Conservation (phyloP, 2,113 vertebrate species). For the Aramus guarauna region DNA sequence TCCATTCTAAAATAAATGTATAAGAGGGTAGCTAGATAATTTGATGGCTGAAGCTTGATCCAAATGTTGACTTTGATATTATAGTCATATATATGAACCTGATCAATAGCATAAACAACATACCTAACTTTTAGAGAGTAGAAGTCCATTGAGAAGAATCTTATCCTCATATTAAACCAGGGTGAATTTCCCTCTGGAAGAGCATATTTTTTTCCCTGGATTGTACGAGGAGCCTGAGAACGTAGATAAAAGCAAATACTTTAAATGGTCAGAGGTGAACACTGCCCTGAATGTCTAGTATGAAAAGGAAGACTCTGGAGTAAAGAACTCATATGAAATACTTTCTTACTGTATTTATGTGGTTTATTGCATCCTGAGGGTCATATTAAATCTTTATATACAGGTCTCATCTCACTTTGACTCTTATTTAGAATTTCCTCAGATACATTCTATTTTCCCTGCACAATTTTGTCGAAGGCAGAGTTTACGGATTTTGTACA, state of each 20-base stretch:
- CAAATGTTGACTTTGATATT: background rate
- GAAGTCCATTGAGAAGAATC: background rate
- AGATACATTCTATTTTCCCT: background rate
- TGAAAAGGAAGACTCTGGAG: background rate
- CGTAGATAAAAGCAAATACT: background rate
- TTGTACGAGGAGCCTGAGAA: background rate
- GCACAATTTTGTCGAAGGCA: background rate
- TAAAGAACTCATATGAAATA: background rate
- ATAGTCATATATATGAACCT: background rate
- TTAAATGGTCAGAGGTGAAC: background rate
- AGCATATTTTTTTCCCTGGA: background rate
- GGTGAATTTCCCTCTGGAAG: background rate
- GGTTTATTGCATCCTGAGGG: background rate
- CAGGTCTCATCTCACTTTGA: background rate
- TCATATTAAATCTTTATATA: background rate
- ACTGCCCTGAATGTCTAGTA: background rate
- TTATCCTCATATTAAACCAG: background rate
- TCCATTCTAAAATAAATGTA: background rate
- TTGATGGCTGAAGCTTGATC: background rate
- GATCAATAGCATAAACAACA: background rate
- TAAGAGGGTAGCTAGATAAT: background rate
- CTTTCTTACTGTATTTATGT: background rate
- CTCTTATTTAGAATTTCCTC: background rate
- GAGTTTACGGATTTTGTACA: background rate
- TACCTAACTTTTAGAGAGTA: background rate